These are phyloP conservation scores for Exocentrus adspersus DNA, from an alignment of 2,888 invertebrate genomes.

Conservation along the genomic window DNA sequence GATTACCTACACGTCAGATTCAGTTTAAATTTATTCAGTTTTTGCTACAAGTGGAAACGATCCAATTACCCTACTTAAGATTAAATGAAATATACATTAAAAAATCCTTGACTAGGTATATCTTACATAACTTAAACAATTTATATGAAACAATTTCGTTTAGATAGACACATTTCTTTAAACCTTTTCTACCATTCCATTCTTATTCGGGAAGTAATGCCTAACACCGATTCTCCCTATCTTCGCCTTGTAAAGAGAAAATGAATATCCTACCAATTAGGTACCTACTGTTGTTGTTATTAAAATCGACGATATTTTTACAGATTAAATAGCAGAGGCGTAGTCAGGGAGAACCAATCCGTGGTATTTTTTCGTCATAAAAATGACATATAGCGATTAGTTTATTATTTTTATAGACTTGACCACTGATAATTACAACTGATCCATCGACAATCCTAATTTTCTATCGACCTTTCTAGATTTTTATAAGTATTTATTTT, in stretches of 20 bases:
- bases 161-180: conserved; percentile 5
- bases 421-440: conserved; percentile 4
- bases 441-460: conserved; percentile 16
- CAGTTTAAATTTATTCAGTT: conserved; percentile 13
- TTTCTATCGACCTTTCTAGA: conserved; percentile 21
- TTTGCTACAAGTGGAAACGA: conserved; percentile 11
- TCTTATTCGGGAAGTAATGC: not conserved
- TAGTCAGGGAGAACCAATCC: not conserved
- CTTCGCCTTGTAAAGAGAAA: not conserved
- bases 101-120: conserved; percentile 10
- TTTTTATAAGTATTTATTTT: conserved; percentile 37
- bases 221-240: not conserved
- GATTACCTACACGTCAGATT: not conserved
- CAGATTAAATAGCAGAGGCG: not conserved
- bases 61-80: conserved; percentile 13
- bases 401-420: conserved; percentile 6
- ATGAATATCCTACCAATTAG: too few species aligned
- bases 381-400: conserved; percentile 4
- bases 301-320: not conserved
- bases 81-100: conserved; percentile 20
- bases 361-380: conserved; percentile 1
- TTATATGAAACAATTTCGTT: conserved; percentile 20
- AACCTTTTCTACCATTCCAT: not conserved
- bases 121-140: conserved; percentile 19
- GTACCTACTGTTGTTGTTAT: too few species aligned